phyloP scores from a whole-genome alignment of 2,113 vertebrate genomes.

The Oenanthe melanoleuca region DNA sequence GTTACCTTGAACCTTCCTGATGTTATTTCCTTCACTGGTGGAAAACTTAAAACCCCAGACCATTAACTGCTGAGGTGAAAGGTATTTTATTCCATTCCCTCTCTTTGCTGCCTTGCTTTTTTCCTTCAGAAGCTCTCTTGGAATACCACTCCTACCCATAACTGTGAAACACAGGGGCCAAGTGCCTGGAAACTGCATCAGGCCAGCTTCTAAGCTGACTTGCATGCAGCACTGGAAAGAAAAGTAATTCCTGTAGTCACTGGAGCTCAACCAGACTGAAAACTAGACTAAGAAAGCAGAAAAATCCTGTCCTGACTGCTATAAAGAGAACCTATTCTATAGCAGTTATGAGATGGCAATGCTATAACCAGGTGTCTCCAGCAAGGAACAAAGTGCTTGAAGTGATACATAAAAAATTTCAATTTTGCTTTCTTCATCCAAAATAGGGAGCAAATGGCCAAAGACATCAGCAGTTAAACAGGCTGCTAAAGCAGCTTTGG shows the following conservation, averaged over 20 bases:
- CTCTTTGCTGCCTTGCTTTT: background rate
- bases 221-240: background rate
- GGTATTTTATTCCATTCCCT: background rate
- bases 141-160: background rate
- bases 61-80: background rate
- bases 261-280: slow-evolving; percentile 22
- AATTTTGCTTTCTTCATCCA: slow-evolving; percentile 7
- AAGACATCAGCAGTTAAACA: background rate
- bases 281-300: background rate
- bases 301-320: background rate
- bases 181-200: background rate
- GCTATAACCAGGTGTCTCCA: background rate
- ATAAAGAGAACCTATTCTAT: background rate
- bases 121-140: background rate
- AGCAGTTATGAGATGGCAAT: background rate
- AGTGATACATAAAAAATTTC: background rate
- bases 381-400: background rate
- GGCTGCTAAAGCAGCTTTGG: background rate
- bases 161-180: background rate
- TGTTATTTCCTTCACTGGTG: background rate
- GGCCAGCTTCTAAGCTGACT: background rate
- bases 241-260: background rate
- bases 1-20: background rate
- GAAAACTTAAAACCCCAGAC: slow-evolving; percentile 2
- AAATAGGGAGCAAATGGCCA: background rate